phyloP scores from a whole-genome alignment of 1,140 invertebrate species.

The Atta texana region DNA sequence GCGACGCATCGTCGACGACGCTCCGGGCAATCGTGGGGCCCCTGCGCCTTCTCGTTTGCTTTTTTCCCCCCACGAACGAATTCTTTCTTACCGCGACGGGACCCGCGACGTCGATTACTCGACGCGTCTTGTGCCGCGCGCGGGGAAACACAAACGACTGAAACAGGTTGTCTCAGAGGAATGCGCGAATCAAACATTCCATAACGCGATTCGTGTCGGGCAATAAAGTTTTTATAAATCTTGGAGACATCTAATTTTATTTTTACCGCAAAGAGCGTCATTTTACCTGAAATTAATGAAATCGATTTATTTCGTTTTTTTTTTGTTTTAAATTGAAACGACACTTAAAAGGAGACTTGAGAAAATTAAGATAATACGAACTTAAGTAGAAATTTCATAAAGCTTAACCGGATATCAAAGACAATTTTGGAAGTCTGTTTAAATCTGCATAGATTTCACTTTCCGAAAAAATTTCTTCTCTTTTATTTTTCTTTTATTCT shows the following conservation, averaged over 20 bases:
- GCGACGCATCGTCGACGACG: conserved; percentile 80
- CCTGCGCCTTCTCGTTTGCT: conserved; percentile 57
- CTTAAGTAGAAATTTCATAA: not conserved
- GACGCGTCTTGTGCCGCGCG: conserved; percentile 45
- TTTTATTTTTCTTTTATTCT: not conserved
- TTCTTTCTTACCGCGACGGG: conserved; percentile 55
- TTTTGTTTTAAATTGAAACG: not conserved
- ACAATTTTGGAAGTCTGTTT: not conserved
- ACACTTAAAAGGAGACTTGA: not conserved
- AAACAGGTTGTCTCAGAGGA: conserved; percentile 46
- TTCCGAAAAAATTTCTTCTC: not conserved
- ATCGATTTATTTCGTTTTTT: not conserved
- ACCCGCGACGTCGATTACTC: conserved; percentile 60
- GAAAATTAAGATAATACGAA: not conserved
- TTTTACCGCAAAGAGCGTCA: not conserved
- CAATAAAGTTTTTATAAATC: not conserved
- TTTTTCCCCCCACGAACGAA: conserved; percentile 54
- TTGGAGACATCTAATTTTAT: not conserved
- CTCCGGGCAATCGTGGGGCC: conserved; percentile 69
- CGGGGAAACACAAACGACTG: conserved; percentile 29
- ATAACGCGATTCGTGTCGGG: conserved; percentile 1
- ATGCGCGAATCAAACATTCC: conserved; percentile 30
- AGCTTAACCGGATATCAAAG: not conserved
- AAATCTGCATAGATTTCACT: not conserved
- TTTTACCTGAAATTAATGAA: conserved; percentile 24